These are phyloP conservation scores for Tridacna gigas DNA, from an alignment of 2,888 invertebrate genomes.

Conservation along the genomic window DNA sequence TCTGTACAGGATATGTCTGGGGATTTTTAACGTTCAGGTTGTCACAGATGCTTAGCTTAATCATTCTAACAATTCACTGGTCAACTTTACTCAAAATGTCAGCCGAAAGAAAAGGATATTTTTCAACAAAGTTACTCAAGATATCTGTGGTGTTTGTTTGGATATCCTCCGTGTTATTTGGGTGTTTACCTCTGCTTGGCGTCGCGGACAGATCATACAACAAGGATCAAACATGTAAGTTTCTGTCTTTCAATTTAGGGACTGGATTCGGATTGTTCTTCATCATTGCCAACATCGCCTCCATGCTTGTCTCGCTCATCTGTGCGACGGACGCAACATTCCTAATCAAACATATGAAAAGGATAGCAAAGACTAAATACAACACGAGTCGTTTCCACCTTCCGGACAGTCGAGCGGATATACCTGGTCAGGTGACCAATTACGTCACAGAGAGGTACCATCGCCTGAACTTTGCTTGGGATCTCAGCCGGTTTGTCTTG, in stretches of 20 bases:
- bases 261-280: conserved; percentile 71
- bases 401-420: conserved; percentile 61
- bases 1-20: conserved; percentile 72
- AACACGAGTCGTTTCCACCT: conserved; percentile 72
- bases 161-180: conserved; percentile 66
- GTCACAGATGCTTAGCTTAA: conserved; percentile 64
- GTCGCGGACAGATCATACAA: conserved; percentile 59
- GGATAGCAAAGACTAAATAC: conserved; percentile 72
- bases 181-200: conserved; percentile 69
- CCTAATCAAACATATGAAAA: conserved; percentile 71
- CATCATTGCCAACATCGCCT: conserved; percentile 64
- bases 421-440: conserved; percentile 60
- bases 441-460: conserved; percentile 71
- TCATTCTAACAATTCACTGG: conserved; percentile 71
- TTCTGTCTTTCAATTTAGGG: conserved; percentile 71
- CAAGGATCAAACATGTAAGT: conserved; percentile 62
- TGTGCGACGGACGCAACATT: conserved; percentile 71
- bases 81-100: conserved; percentile 68
- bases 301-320: conserved; percentile 64
- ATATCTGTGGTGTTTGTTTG: conserved; percentile 65
- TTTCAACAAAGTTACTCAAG: conserved; percentile 67
- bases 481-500: conserved; percentile 73
- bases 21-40: conserved; percentile 66
- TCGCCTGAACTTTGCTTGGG: conserved; percentile 74
- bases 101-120: conserved; percentile 63